Evolutionary conservation across 2,113 vertebrate genomes (phyloP).

Genomic region (Tyto alba): DNA sequence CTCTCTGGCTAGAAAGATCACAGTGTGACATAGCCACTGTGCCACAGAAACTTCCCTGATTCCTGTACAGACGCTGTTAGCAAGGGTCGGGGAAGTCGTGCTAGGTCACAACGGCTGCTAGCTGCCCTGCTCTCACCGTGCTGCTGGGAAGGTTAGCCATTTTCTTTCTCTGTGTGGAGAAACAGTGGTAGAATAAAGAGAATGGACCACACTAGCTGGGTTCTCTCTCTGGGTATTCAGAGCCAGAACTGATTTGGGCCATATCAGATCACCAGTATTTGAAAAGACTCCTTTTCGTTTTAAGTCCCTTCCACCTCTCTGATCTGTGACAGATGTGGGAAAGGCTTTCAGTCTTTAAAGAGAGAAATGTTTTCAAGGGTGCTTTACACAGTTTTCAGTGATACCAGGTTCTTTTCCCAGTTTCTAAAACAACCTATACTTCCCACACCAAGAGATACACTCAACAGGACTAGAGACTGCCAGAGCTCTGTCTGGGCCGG

Average conservation of each 20-base stretch:
- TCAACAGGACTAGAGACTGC: accelerated
- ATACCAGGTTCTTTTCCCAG: background rate
- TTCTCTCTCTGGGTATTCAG: background rate
- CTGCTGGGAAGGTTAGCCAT: background rate
- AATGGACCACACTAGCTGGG: background rate
- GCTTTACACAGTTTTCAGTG: background rate
- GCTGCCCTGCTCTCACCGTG: background rate
- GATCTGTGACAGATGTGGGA: background rate
- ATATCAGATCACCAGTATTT: background rate
- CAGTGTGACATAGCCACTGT: background rate
- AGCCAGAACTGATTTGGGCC: background rate
- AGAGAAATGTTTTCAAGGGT: background rate
- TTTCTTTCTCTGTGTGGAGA: background rate
- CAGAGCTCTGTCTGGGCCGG: background rate
- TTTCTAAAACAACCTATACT: background rate
- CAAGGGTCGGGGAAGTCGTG: background rate
- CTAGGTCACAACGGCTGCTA: background rate
- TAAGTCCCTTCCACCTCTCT: background rate
- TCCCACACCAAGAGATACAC: background rate
- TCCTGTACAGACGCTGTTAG: background rate
- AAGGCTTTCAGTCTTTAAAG: background rate
- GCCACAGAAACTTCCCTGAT: background rate
- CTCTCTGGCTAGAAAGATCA: background rate
- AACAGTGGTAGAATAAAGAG: background rate
- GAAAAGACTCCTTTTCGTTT: background rate